These are phyloP conservation scores for Coelopa frigida DNA, from an alignment of 1,140 invertebrate species.

Conservation along the genomic window DNA sequence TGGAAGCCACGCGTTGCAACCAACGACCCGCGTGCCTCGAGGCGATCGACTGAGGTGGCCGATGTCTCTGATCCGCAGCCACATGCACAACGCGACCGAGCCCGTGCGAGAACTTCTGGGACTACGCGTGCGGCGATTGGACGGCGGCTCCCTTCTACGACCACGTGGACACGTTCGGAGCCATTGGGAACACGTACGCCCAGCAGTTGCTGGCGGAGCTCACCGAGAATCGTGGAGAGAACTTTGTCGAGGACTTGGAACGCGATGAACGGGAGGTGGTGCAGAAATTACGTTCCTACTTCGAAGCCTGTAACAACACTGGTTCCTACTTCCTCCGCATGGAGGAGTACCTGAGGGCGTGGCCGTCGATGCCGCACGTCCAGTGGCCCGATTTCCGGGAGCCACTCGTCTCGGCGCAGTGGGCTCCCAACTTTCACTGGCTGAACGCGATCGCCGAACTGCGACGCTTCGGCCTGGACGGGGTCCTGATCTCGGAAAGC, in stretches of 20 bases:
- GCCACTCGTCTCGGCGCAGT: not conserved
- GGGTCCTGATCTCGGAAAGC: slow-evolving; percentile 20
- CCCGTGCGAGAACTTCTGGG: slow-evolving; percentile 10
- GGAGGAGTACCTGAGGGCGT: not conserved
- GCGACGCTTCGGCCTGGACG: slow-evolving; percentile 21
- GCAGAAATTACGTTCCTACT: not conserved
- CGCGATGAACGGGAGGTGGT: not conserved
- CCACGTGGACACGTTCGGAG: slow-evolving; percentile 7
- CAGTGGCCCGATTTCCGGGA: not conserved
- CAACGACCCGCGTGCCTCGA: not conserved
- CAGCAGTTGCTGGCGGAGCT: no score
- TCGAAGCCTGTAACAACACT: not conserved
- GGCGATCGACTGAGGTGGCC: not conserved
- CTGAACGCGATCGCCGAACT: not conserved
- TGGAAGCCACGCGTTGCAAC: not conserved
- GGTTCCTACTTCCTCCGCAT: not conserved
- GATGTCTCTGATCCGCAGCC: not conserved
- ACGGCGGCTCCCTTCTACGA: not conserved
- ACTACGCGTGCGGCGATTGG: slow-evolving; percentile 9
- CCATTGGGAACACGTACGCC: slow-evolving; percentile 1
- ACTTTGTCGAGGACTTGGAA: not conserved
- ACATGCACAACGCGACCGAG: not conserved
- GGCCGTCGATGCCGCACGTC: not conserved
- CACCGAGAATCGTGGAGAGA: no score
- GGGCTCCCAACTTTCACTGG: slow-evolving; percentile 14